Evolutionary conservation across 2,113 vertebrate genomes (phyloP), one percentile per base, ranked within the genome.

Genomic region (Apteryx owenii): DNA sequence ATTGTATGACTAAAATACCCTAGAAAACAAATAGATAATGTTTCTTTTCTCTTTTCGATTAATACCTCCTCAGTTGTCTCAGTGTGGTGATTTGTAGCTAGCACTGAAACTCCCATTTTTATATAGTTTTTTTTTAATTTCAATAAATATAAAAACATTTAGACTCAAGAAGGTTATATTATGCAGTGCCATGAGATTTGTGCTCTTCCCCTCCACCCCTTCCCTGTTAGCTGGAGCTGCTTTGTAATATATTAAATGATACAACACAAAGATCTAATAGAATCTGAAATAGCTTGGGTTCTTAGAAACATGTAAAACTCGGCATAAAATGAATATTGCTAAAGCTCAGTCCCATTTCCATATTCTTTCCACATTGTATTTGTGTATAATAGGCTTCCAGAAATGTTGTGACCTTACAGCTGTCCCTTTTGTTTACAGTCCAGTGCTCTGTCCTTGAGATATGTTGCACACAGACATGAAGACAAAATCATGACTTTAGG

Each of bases 391-490:
- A 93, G 94, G 93, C 96, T 97, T 96, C 96, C 88, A 96, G 95
- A 92, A 96, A 96, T 87, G 90, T 97, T 96, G 54, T 95, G 97
- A 97, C 95, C 97, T 96, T 96, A 97, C 93, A 97, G 95, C 97
- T 97, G 93, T 96, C 97, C 94, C 94, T 97, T 97, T 97, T 96
- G 94, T 96, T 97, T 96, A 97, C 95, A 96, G 94, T 97, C 95
- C 96, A 94, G 80, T 92, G 95, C 97, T 96, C 97, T 96, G 97
- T 97, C 97, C 97, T 97, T 96, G 95, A 97, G 92, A 96, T 95
- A 90, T 31, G 71, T 93, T 94, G 96, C 94, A 87, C 73, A 87
- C 53, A 95, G 80, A 95, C 46, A 95, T 85, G 88, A 97, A 97
- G 95, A 90, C 92, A 92, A 92, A 97, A 94, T 95, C 94, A 77